Evolutionary conservation across 1,140 invertebrate species (phyloP).

Genomic region (Battus philenor): DNA sequence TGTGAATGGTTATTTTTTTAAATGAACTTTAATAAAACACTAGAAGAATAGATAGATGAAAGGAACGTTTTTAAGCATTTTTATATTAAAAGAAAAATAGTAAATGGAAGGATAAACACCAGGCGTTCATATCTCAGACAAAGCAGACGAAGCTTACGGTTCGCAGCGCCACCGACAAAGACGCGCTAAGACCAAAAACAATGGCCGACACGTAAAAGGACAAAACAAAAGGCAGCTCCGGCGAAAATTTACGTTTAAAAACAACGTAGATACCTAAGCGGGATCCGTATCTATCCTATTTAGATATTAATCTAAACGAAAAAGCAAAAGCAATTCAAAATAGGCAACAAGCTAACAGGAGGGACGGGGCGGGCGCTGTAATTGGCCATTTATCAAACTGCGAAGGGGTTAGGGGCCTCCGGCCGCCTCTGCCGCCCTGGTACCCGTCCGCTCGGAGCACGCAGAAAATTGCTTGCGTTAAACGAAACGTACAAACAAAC

Average conservation of each 20-base stretch:
- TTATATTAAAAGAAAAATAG: too few relatives aligned
- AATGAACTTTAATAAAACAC: too few relatives aligned
- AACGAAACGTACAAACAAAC: slow-evolving; percentile 65
- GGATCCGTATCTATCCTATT: slow-evolving; percentile 75
- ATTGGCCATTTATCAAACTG: slow-evolving; percentile 78
- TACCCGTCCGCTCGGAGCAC: slow-evolving; percentile 33
- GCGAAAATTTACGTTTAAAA: slow-evolving; percentile 72
- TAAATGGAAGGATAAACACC: slow-evolving; percentile 18
- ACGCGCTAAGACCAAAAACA: slow-evolving; percentile 50
- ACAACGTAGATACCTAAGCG: slow-evolving; percentile 71
- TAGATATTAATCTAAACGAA: slow-evolving; percentile 76
- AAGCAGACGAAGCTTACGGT: slow-evolving; percentile 32
- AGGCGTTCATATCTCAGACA: slow-evolving; percentile 37
- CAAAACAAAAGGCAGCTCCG: slow-evolving; percentile 41
- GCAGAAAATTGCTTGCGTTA: slow-evolving; percentile 38
- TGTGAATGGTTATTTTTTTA: too few relatives aligned
- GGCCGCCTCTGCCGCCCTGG: slow-evolving; percentile 52
- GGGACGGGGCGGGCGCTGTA: slow-evolving; percentile 68
- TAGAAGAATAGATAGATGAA: too few relatives aligned
- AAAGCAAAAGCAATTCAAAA: slow-evolving; percentile 75
- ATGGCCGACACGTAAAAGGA: slow-evolving; percentile 42
- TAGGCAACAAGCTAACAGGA: slow-evolving; percentile 74
- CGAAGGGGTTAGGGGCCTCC: slow-evolving; percentile 72
- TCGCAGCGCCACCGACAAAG: slow-evolving; percentile 36
- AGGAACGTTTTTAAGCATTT: too few relatives aligned